Conservation (phyloP, 2,888 invertebrate genomes). For the Biston betularia region DNA sequence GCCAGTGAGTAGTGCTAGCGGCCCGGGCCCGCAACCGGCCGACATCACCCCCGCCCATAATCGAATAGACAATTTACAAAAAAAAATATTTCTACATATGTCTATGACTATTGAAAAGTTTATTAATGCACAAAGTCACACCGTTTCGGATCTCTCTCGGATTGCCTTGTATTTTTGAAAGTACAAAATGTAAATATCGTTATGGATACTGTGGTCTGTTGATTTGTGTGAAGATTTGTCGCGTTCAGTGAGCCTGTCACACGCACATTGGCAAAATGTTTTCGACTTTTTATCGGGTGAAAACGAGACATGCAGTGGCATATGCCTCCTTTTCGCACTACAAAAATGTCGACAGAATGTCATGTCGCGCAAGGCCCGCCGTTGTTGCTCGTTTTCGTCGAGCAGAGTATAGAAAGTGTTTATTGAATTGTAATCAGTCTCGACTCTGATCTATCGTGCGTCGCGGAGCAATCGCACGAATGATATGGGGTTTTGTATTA, state of each 20-base stretch:
- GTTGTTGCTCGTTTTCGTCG: conserved; percentile 17
- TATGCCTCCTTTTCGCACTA: not conserved
- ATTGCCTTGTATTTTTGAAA: conserved; percentile 73
- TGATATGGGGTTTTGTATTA: conserved; percentile 66
- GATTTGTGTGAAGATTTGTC: conserved; percentile 48
- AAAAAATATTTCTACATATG: conserved; percentile 41
- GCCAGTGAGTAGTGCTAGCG: conserved; percentile 2
- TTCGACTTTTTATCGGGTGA: not conserved
- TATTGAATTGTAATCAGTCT: conserved; percentile 27
- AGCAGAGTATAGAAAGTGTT: conserved; percentile 27
- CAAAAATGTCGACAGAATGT: not conserved
- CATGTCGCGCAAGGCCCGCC: not conserved
- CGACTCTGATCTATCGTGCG: conserved; percentile 3
- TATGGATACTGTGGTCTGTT: conserved; percentile 62
- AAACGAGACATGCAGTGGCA: not conserved
- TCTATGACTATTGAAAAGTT: conserved; percentile 46
- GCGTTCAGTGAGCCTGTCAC: conserved; percentile 36
- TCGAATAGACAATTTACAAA: conserved; percentile 26
- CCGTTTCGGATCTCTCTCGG: conserved; percentile 60
- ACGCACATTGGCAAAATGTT: conserved; percentile 32
- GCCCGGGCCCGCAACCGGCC: not conserved
- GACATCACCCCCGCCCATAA: conserved; percentile 13
- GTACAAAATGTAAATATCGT: conserved; percentile 68
- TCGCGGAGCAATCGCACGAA: conserved; percentile 50
- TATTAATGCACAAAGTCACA: conserved; percentile 70